Base-by-base conservation (phyloP, 2,797 vertebrate genomes). In the Trematomus bernacchii region DNA sequence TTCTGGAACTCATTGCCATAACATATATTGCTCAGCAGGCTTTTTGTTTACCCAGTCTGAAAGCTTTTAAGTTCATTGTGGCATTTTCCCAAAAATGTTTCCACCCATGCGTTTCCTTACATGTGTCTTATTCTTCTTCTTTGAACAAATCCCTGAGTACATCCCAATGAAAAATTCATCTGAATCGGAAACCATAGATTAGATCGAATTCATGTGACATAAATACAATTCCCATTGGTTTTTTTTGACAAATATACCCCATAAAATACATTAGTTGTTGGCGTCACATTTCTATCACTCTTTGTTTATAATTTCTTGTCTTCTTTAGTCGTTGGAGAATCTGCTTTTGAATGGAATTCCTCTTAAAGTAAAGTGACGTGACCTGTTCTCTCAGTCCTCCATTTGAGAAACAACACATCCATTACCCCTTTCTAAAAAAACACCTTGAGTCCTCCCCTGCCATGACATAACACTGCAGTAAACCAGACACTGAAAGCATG, bases 401-500 rank as follows among this genome's bases (percentile, higher is more conserved):
- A 72, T 82, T 80, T 62, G 72, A 55, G 61, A 23, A 77, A 30
- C 11, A 18, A 37, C 33, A 68, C 59, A 33, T 15, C 70, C 77
- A 71, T 63, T 63, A 77, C n/a, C 60, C 60, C 48, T 37, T 50
- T 71, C 64, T 50, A 33, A 48, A 69, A 85, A 84, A 53, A 60
- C 11, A 30, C 47, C 27, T 62, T 48, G 30, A 30, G 30, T 30
- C 70, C 6, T 3, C 10, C 16, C 3, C 0, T 6, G 30, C 11
- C 1, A 8, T 87, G 85, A 77, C 71, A 12, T 82, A 88, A 85
- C 55, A 6, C 64, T 84, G 71, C 71, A 79, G 81, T 19, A 55
- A 53, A 78, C 13, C 42, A 47, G 55, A 37, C 55, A 51, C 33
- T 57, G 18, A 53, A 63, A 72, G 71, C 58, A 71, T 68, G 69